Conservation (phyloP, 2,797 vertebrate genomes). For the Anabas testudineus region DNA sequence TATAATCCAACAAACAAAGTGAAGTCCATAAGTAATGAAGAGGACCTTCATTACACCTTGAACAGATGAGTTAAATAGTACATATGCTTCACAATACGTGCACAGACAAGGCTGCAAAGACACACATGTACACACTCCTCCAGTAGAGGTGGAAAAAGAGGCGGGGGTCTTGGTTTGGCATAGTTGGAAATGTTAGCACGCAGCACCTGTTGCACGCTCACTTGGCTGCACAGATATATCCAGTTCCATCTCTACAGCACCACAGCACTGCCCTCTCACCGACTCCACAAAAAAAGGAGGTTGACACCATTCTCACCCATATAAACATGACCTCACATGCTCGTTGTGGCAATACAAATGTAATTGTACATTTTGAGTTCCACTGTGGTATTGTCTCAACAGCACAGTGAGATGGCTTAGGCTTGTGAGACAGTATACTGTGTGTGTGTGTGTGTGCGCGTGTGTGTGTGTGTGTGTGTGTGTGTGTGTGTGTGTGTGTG, state of each 20-base stretch:
- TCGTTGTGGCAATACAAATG: not conserved
- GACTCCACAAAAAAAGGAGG: not conserved
- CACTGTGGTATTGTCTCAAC: too few relatives aligned
- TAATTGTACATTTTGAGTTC: not conserved
- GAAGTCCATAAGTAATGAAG: too few relatives aligned
- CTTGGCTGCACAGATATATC: slow-evolving; percentile 61
- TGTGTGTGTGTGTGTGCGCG: too few relatives aligned
- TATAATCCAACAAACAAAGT: too few relatives aligned
- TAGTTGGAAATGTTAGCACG: slow-evolving; percentile 69
- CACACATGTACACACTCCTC: slow-evolving; percentile 8
- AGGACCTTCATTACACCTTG: too few relatives aligned
- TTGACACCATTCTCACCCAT: not conserved
- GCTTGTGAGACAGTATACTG: too few relatives aligned
- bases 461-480: too few relatives aligned
- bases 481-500: too few relatives aligned
- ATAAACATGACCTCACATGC: not conserved
- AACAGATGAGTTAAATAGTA: slow-evolving; percentile 29
- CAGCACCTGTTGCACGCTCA: slow-evolving; percentile 65
- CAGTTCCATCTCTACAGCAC: slow-evolving; percentile 27
- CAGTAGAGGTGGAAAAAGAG: slow-evolving; percentile 65
- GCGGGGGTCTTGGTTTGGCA: slow-evolving; percentile 55
- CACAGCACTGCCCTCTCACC: too few relatives aligned
- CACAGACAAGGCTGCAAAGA: not conserved
- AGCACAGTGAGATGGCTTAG: too few relatives aligned
- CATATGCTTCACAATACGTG: not conserved